A percentile compares a stretch with the other conserved stretches of the same genome.
These are phyloP conservation scores for Lepidiolamprologus cunningtoni DNA, from an alignment of 2,113 vertebrate species.

Conservation along the genomic window DNA sequence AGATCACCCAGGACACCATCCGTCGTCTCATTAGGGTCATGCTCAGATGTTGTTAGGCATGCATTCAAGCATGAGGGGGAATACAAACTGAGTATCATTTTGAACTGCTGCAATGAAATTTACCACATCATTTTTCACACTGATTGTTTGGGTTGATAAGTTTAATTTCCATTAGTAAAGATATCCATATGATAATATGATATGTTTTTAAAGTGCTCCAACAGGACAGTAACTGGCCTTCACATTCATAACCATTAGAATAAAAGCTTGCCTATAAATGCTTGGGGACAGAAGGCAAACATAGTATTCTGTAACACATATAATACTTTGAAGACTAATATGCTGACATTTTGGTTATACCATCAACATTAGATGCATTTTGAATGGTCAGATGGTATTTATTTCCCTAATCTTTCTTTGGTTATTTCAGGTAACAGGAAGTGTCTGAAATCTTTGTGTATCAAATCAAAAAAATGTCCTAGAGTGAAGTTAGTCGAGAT, in stretches of 20 bases:
- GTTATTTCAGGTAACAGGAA: not conserved
- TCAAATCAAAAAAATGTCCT: not conserved
- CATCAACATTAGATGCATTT: not conserved
- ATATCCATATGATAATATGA: not conserved
- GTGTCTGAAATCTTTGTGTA: not conserved
- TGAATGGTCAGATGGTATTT: not conserved
- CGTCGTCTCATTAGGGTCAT: not conserved
- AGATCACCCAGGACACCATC: not conserved
- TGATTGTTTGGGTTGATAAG: not conserved
- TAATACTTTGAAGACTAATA: not conserved
- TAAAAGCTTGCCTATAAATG: not conserved
- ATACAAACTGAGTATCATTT: not conserved
- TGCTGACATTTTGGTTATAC: not conserved
- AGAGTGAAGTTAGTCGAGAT: not conserved
- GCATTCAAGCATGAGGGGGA: rapidly evolving
- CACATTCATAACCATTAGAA: not conserved
- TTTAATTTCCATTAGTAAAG: not conserved
- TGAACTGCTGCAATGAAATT: not conserved
- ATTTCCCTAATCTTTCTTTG: not conserved
- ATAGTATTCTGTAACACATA: not conserved
- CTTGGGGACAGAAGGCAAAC: not conserved
- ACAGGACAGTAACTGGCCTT: not conserved
- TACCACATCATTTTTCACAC: not conserved
- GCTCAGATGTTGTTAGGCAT: not conserved
- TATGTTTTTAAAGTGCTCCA: not conserved